These are phyloP conservation scores for Hypsopygia costalis DNA, from an alignment of 2,888 invertebrate genomes.

Conservation along the genomic window DNA sequence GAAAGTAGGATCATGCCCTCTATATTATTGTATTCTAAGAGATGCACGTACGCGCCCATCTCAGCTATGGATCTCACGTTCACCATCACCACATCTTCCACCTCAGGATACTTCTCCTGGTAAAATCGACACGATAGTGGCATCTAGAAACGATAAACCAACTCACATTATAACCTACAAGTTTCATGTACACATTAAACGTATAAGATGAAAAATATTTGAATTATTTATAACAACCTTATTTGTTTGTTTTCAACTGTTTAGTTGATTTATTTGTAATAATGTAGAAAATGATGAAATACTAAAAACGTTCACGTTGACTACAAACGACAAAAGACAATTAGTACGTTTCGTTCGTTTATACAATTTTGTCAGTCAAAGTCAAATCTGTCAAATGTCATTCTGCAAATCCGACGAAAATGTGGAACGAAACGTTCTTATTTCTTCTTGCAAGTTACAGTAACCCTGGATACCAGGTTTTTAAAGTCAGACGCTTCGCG, in stretches of 20 bases:
- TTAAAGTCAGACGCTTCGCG: too few relatives aligned
- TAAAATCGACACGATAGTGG: constrained; percentile 98
- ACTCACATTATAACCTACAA: constrained; percentile 52
- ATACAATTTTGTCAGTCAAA: too few relatives aligned
- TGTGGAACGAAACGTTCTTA: too few relatives aligned
- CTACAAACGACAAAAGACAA: constrained; percentile 29
- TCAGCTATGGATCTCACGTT: constrained; percentile 99
- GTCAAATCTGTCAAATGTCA: too few relatives aligned
- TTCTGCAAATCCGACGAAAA: too few relatives aligned
- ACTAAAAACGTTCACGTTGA: constrained; percentile 67
- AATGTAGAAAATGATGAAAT: constrained; percentile 57
- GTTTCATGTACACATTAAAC: constrained; percentile 14
- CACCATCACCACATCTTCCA: constrained; percentile 99
- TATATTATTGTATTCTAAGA: constrained; percentile 99
- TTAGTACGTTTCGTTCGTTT: constrained; percentile 31
- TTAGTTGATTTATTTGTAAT: constrained; percentile 28
- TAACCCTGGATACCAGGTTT: too few relatives aligned
- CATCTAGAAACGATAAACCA: constrained; percentile 80
- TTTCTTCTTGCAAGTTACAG: too few relatives aligned
- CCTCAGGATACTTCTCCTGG: constrained; percentile 97
- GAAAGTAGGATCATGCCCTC: constrained; percentile 99
- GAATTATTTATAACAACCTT: too few relatives aligned
- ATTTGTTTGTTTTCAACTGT: constrained; percentile 26
- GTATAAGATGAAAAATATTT: too few relatives aligned
- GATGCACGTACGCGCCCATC: constrained; percentile 99